Evolutionary conservation across 2,888 invertebrate genomes (phyloP).

Genomic region (Tyria jacobaeae): DNA sequence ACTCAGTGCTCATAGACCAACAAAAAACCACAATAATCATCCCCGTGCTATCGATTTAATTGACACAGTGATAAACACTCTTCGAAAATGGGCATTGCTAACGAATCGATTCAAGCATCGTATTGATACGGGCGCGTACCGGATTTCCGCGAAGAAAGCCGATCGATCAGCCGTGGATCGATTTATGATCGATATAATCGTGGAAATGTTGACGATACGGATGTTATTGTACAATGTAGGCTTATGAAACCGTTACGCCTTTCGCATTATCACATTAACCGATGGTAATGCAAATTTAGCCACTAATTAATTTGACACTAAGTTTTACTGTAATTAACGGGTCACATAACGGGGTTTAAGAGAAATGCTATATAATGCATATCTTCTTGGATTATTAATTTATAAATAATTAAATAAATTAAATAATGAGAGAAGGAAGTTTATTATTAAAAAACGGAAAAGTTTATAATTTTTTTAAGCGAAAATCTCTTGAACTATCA

Average conservation of each 20-base stretch:
- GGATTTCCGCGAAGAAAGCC: slow-evolving; percentile 52
- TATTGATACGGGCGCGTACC: slow-evolving; percentile 33
- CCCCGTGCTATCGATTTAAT: slow-evolving; percentile 34
- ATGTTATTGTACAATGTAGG: slow-evolving; percentile 23
- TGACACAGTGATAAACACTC: slow-evolving; percentile 47
- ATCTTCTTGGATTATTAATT: no score
- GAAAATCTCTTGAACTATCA: no score
- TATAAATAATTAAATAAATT: no score
- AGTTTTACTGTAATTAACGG: neutral
- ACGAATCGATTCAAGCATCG: slow-evolving; percentile 44
- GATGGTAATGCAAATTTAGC: neutral
- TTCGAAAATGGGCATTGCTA: slow-evolving; percentile 50
- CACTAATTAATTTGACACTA: neutral
- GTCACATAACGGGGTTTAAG: no score
- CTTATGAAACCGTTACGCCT: slow-evolving; percentile 3
- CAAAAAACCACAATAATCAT: neutral
- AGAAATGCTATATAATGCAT: no score
- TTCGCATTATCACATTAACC: neutral
- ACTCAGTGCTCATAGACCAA: neutral
- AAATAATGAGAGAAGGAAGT: no score
- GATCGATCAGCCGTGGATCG: slow-evolving; percentile 41
- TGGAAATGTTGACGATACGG: slow-evolving; percentile 39
- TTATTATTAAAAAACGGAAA: no score
- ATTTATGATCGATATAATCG: slow-evolving; percentile 48
- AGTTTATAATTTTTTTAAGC: no score